Conservation (phyloP, 1,140 invertebrate genomes). For the Drosophila elegans region DNA sequence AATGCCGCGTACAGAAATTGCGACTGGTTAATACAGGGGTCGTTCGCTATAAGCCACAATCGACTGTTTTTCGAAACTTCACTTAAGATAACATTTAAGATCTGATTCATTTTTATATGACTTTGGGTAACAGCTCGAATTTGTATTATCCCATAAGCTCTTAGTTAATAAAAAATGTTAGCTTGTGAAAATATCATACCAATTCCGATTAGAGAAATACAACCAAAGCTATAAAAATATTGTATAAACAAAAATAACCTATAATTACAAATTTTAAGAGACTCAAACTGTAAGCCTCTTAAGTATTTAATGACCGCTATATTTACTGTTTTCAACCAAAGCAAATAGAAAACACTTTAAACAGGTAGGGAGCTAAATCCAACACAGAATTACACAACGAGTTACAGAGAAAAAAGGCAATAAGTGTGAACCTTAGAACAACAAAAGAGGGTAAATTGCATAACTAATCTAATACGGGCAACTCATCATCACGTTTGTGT, state of each 20-base stretch:
- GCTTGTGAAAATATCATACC: too few relatives aligned
- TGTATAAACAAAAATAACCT: too few relatives aligned
- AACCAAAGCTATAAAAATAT: too few relatives aligned
- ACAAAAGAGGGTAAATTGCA: constrained; percentile 12
- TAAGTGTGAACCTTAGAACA: neutral
- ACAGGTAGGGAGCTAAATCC: neutral
- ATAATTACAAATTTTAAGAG: too few relatives aligned
- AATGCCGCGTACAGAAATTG: constrained; percentile 15
- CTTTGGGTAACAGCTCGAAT: too few relatives aligned
- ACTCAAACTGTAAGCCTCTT: neutral
- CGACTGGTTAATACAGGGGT: constrained; percentile 5
- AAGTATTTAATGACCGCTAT: neutral
- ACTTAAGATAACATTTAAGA: too few relatives aligned
- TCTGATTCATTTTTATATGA: too few relatives aligned
- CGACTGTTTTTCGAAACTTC: neutral
- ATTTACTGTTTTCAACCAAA: neutral
- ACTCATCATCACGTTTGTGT: constrained; percentile 17
- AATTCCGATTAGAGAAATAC: too few relatives aligned
- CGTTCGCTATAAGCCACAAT: neutral
- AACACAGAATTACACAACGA: neutral
- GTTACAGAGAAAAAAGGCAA: neutral
- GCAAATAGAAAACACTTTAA: neutral
- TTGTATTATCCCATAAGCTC: too few relatives aligned
- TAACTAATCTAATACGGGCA: constrained; percentile 8
- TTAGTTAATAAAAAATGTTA: too few relatives aligned